Evolutionary conservation across 1,140 invertebrate genomes (phyloP).

Genomic region (Patella vulgata): DNA sequence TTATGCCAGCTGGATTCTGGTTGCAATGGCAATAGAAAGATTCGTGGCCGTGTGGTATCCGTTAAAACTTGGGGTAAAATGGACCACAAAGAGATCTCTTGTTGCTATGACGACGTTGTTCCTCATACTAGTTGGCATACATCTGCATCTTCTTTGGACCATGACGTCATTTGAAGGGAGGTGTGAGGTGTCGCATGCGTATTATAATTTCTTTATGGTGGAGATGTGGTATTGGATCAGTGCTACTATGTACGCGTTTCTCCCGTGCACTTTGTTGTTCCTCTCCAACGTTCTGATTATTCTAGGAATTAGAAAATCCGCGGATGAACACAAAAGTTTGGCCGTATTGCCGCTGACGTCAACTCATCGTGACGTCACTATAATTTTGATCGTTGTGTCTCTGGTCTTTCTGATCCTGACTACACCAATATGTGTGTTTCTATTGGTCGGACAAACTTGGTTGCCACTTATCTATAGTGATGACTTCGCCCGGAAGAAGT

Average conservation of each 20-base stretch:
- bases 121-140: slow-evolving; percentile 19
- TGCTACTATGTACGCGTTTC: slow-evolving; percentile 38
- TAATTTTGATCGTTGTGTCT: slow-evolving; percentile 47
- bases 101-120: slow-evolving; percentile 19
- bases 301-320: slow-evolving; percentile 32
- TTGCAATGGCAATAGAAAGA: slow-evolving; percentile 47
- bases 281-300: slow-evolving; percentile 51
- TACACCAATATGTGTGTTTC: slow-evolving; percentile 49
- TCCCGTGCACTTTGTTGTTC: slow-evolving; percentile 41
- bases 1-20: slow-evolving; percentile 50
- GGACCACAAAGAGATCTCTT: slow-evolving; percentile 3
- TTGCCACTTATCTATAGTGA: background rate
- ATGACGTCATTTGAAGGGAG: slow-evolving; percentile 10
- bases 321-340: slow-evolving; percentile 23
- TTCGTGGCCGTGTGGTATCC: slow-evolving; percentile 50
- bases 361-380: slow-evolving; percentile 28
- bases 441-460: slow-evolving; percentile 32
- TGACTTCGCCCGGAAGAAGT: slow-evolving; percentile 12
- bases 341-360: slow-evolving; percentile 23
- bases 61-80: slow-evolving; percentile 34
- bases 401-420: slow-evolving; percentile 46
- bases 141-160: slow-evolving; percentile 32
- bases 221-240: slow-evolving; percentile 50
- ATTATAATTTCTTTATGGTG: slow-evolving; percentile 33
- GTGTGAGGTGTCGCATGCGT: slow-evolving; percentile 8